A percentile compares a stretch with the other conserved stretches of the same genome.
These are phyloP conservation scores for Lates japonicus DNA, from an alignment of 2,797 vertebrate species.

Conservation along the genomic window DNA sequence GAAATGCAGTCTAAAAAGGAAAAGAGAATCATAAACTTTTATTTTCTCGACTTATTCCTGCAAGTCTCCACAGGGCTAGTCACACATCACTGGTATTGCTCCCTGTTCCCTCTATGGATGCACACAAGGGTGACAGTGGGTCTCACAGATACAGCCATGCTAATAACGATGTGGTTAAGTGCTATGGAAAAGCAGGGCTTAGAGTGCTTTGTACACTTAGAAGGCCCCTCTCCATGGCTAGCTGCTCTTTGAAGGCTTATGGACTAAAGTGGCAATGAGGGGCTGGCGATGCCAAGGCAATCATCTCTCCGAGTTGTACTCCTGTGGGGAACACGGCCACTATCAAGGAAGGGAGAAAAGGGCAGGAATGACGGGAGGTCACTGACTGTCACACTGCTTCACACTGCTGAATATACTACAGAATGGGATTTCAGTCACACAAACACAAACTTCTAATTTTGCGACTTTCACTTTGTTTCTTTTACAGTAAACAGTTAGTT, in stretches of 20 bases:
- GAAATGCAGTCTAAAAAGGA: neutral
- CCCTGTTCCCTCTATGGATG: slow-evolving; percentile 1
- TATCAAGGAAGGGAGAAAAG: slow-evolving; percentile 42
- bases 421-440: slow-evolving; percentile 23
- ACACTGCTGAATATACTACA: slow-evolving; percentile 19
- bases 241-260: slow-evolving; percentile 76
- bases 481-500: too few species aligned
- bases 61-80: slow-evolving; percentile 10
- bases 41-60: neutral
- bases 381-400: slow-evolving; percentile 36
- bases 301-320: slow-evolving; percentile 53
- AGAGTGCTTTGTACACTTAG: slow-evolving; percentile 72
- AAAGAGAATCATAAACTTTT: neutral
- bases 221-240: slow-evolving; percentile 60
- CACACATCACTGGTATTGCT: slow-evolving; percentile 29
- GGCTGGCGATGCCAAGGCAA: slow-evolving; percentile 63
- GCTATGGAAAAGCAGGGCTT: slow-evolving; percentile 64
- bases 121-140: slow-evolving; percentile 22
- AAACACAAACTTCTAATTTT: slow-evolving; percentile 2
- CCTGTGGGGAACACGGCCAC: slow-evolving; percentile 40
- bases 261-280: slow-evolving; percentile 67
- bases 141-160: slow-evolving; percentile 56
- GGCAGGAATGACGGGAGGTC: slow-evolving; percentile 41
- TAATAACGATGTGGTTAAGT: slow-evolving; percentile 71
- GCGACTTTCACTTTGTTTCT: too few species aligned